Base-by-base conservation (phyloP, 2,888 invertebrate genomes). In the Drosophila nr. fundita region DNA sequence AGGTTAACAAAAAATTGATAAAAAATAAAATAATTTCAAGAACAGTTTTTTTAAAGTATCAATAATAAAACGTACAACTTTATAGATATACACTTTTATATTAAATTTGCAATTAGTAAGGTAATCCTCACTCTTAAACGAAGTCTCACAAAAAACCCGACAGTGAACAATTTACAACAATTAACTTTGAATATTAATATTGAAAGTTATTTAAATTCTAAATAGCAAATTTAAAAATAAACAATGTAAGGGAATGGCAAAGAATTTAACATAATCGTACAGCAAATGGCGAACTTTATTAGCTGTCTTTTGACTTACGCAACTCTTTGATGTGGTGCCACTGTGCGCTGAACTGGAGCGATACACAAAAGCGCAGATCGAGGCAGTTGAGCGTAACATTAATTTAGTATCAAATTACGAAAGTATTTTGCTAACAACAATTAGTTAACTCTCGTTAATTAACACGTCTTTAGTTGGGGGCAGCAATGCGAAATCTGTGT, bases 381-480 rank as follows among this genome's bases (percentile, higher is more conserved):
- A 78, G 70, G 68, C 80, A 83, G 83, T 88, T 91, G 84, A 90
- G 83, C 87, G 83, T 82, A 89, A 83, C 91, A 91, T 91, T 90
- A 91, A 91, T 92, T 92, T 91, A 89, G 90, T 91, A 92, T 92
- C 92, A 87, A 91, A 92, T 92, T 92, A 92, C 92, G 87, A 91
- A 91, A 92, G 91, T 92, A 92, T 92, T 92, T 92, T 91, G 87
- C 92, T 91, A 91, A 91, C 90, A 92, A 90, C 92, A 92, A 92
- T 92, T 92, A 92, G 92, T 92, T 92, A 92, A 92, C 91, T 91
- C 91, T 91, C 91, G 92, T 92, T 92, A 92, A 92, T 92, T 92
- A 92, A 92, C 92, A 92, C 91, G 91, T 92, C 82, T 87, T 91
- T 87, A 83, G 84, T 70, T 74, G 83, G 78, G 83, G 78, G 78